Conservation (phyloP, 2,797 vertebrate genomes). For the Thamnophis elegans region DNA sequence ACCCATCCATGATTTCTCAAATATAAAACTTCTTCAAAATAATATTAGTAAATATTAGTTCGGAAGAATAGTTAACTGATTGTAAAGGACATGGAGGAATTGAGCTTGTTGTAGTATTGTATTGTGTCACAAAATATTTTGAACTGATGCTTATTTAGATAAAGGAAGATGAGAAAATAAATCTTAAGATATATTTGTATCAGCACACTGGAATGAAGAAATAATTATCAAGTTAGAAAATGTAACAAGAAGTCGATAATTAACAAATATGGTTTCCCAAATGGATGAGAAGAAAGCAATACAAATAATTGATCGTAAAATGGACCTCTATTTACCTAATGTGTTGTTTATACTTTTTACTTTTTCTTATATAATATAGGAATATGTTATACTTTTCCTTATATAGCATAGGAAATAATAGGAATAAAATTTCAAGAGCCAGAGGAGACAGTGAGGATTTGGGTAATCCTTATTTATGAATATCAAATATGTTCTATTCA, state of each 20-base stretch:
- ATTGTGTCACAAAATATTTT: not conserved
- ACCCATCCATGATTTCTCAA: not conserved
- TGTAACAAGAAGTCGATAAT: not conserved
- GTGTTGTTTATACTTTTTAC: not conserved
- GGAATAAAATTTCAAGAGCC: not conserved
- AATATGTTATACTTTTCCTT: too few relatives aligned
- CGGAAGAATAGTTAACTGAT: not conserved
- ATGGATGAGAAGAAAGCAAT: not conserved
- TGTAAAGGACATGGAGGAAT: not conserved
- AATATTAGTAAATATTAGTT: not conserved
- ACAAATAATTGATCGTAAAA: not conserved
- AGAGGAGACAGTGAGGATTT: not conserved
- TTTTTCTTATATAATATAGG: not conserved
- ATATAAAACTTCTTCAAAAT: not conserved
- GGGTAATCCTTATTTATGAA: not conserved
- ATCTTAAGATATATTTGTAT: not conserved
- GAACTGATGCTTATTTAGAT: not conserved
- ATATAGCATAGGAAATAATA: not conserved
- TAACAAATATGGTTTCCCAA: not conserved
- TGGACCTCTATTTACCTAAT: not conserved
- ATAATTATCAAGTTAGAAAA: not conserved
- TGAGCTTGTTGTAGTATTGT: not conserved
- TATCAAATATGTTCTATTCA: not conserved
- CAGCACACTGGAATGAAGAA: not conserved
- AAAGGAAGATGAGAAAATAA: not conserved